Evolutionary conservation across 2,888 invertebrate species (phyloP).

Genomic region (Chrysolina oricalcia): DNA sequence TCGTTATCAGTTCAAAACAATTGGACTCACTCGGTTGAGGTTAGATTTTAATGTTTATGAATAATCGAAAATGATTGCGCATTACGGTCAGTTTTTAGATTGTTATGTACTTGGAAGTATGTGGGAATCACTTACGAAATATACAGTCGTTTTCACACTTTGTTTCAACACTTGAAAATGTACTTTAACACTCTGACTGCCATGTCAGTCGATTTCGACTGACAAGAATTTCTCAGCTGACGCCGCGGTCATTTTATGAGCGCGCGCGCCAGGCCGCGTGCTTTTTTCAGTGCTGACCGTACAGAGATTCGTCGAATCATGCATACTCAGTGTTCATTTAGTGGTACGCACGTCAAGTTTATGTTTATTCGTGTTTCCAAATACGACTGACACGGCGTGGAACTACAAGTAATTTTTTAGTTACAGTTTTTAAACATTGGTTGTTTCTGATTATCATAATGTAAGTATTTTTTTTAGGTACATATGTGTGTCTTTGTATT

Average conservation of each 20-base stretch:
- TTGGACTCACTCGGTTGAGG: no score
- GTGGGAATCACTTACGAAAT: no score
- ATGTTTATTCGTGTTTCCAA: slow-evolving; percentile 21
- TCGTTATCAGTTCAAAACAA: no score
- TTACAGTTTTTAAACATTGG: slow-evolving; percentile 24
- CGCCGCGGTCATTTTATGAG: slow-evolving; percentile 1
- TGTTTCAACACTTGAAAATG: no score
- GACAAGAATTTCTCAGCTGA: neutral
- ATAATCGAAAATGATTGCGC: no score
- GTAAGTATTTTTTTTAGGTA: slow-evolving; percentile 30
- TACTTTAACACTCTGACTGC: neutral
- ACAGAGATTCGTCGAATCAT: neutral
- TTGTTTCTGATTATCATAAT: slow-evolving; percentile 24
- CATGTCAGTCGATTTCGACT: neutral
- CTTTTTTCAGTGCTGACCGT: neutral
- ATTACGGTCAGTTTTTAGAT: no score
- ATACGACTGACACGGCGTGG: slow-evolving; percentile 29
- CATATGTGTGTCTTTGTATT: slow-evolving; percentile 6
- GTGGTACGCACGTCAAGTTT: neutral
- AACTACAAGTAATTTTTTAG: slow-evolving; percentile 11
- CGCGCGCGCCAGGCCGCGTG: neutral
- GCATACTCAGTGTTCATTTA: slow-evolving; percentile 11
- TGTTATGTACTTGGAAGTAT: no score
- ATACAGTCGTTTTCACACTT: no score
- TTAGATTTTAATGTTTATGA: no score